Evolutionary conservation across 2,113 vertebrate genomes (phyloP), one percentile per base, ranked within the genome.

Genomic region (Centropus unirufus): DNA sequence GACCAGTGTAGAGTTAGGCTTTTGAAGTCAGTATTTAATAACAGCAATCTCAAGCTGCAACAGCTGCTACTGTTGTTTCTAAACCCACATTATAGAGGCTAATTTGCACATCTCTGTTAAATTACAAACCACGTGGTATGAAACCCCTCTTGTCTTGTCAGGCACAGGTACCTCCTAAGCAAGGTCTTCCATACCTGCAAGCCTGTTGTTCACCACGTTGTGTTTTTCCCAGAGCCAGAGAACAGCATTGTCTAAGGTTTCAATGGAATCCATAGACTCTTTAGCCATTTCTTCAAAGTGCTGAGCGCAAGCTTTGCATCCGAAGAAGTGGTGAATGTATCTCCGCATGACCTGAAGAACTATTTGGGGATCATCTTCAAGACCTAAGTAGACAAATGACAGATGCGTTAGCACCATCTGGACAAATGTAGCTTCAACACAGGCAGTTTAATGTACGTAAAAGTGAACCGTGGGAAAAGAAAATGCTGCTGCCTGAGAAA

Each of bases 141-240:
- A 74, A 62, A 42, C 2, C 4, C 29, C 39, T 54, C 63, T 11
- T 44, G 46, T 22, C 67, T 39, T 72, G 36, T 16, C 74, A 58
- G 42, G 18, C 58, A 42, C 63, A 46, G 69, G 32, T 23, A 23
- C 54, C 59, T 3, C 83, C 54, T 19, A 36, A 34, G 55, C 42
- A 15, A 61, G 63, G 15, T 6, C 20, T 63, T 32, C 70, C 96
- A 2, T 84, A 99, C 98, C 99, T 97, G 98, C 98, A 16, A 99
- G 98, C 74, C 98, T 97, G 88, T 68, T 94, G 91, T 99, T 99
- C 67, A 99, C 99, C 11, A 97, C 69, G n/a, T 99, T 99, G 97
- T 99, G 99, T 7, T 98, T 98, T 88, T 93, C 98, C 99, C 99
- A 99, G 23, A 99, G 98, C 99, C 99, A 99, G 29, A 99, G 97